Base-by-base conservation (phyloP, 2,797 vertebrate species). In the Cynodonichthys magdalenae region DNA sequence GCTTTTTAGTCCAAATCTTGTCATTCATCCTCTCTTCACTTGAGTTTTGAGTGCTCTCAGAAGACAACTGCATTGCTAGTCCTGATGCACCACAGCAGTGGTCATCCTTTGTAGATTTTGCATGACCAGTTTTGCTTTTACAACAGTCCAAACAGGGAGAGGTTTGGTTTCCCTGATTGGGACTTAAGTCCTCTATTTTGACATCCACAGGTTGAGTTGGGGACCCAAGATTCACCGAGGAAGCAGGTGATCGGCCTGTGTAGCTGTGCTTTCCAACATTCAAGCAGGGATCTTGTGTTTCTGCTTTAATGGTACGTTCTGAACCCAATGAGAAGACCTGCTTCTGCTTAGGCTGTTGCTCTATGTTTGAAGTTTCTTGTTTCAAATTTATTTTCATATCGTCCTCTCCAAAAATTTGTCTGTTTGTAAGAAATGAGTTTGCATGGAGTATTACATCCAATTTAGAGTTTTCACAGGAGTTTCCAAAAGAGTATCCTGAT, bases 1-100 rank as follows among this genome's bases (percentile, higher is more conserved):
- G 24, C 86, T 95, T 97, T 84, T 94, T 96, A 59, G 87, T 86
- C 67, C 87, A 90, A 67, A 93, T 88, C 68, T 75, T 77, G 53
- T 86, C 83, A 34, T 54, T 61, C 7, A 49, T 31, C 18, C 59
- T 66, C 28, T 87, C 83, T 44, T 81, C 84, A n/a, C 63, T 86
- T 20, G 82, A 82, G 72, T 82, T 92, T 55, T 42, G 76, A 68
- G 66, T 27, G 52, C 66, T 80, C 57, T 87, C 82, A 11, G 78
- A 71, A 5, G 77, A 82, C 29, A 69, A 51, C 47, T n/a, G 72
- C 20, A 59, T 44, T 9, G 34, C 49, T 18, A 5, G 53, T 1
- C 51, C 61, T 1, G 72, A 63, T 11, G 58, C 44, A 24, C 77
- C 63, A 56, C 85, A 85, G 78, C 53, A 34, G 58, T 81, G 77